Base-by-base conservation (phyloP, 2,113 vertebrate genomes). In the Bostrychus sinensis region DNA sequence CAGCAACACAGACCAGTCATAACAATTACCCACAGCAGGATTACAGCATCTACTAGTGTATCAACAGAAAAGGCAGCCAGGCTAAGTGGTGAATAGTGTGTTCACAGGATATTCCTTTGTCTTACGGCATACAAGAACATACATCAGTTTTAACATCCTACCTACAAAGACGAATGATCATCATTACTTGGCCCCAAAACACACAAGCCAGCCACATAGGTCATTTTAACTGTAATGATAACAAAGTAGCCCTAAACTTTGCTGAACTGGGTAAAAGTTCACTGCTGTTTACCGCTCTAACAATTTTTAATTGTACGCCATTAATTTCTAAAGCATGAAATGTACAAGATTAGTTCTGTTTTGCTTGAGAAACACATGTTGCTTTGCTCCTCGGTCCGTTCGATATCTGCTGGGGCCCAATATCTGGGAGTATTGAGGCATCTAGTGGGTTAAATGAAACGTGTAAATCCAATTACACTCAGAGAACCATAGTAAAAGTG, bases 391-490 rank as follows among this genome's bases (percentile, higher is more conserved):
- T 32, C 37, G 1, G 14, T 16, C 10, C 14, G 4, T 39, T 16
- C 37, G 14, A 39, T 39, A 39, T 39, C 14, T 5, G 46, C 23
- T 23, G 59, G 57, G 65, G 62, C 72, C 69, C 43, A 77, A 58
- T 75, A 74, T 66, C 46, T 32, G 30, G 26, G 56, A 43, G 34
- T 55, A 60, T 60, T 11, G 66, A 76, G 57, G 78, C 62, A 61
- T 78, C 78, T 0, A 67, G 66, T 53, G 30, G 45, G 70, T 82
- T 68, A 69, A 84, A 87, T 75, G 83, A 86, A 75, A 74, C 45
- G 62, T 82, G 72, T 37, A 77, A 85, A 84, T 77, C 72, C 80
- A 81, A 78, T 85, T 80, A 70, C 55, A 60, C 54, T 46, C 62
- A 11, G 25, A 13, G n/a, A 28, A 77, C 70, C 55, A 53, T 36